Evolutionary conservation across 2,888 invertebrate genomes (phyloP), one percentile per base, ranked within the genome.

Genomic region (Caenorhabditis uteleia): DNA sequence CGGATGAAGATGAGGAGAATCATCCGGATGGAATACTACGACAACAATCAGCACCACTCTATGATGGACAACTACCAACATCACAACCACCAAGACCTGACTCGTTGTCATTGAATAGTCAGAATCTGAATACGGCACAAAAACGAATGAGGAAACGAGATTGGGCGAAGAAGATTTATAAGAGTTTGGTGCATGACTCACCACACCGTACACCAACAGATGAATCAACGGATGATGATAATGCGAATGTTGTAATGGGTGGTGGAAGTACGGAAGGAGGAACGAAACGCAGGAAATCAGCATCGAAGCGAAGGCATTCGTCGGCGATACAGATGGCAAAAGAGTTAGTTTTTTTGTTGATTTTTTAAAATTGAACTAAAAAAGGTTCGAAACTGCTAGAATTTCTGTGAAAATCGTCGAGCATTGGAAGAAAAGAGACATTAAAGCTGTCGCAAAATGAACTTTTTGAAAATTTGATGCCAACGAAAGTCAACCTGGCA

Each of bases 151-250:
- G 75, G 20, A 75, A 75, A 47, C 46, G 75, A 31, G 75, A 75
- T 46, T 75, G 75, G 75, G 73, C 73, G 8, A 69, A 67, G 42
- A 74, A 75, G 46, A 59, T 71, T 34, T 75, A 71, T 44, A 71
- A 65, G 29, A 75, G 75, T 54, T 50, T 75, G 8, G 68, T 75
- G 50, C 49, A 56, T 34, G 70, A 70, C 20, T 56, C 60, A 14
- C 60, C 61, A 1, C 50, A 51, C n/a, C 45, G 60, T 1, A 66
- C 70, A 21, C 70, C 70, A 3, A 55, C 61, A 4, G 67, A 65
- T 29, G 69, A 56, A 1, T 73, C 72, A 10, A 61, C 67, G 1
- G 53, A 62, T 27, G 69, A 67, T n/a, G 56, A 58, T 10, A 46
- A 26, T 12, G 53, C 27, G 14, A 53, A 56, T 45, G 43, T 51